Percentiles rank a stretch among this genome's conserved stretches.
Evolutionary conservation across 1,140 invertebrate species (phyloP).

Genomic region (Teleopsis dalmanni): DNA sequence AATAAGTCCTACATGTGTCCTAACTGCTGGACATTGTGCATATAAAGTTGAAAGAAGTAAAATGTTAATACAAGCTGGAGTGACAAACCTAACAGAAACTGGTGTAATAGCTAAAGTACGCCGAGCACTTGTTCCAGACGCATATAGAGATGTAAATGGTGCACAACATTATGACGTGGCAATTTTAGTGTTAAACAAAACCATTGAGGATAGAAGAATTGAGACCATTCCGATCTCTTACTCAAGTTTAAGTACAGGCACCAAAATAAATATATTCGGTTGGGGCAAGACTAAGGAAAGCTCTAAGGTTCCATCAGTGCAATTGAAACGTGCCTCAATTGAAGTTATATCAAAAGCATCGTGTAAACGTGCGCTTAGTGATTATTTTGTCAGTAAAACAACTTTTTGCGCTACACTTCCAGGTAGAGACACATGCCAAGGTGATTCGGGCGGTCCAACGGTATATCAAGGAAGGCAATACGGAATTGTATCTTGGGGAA

Average conservation of each 20-base stretch:
- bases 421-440: slow-evolving; percentile 48
- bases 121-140: slow-evolving; percentile 1
- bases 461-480: slow-evolving; percentile 47
- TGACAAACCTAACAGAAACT: slow-evolving; percentile 17
- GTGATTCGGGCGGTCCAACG: slow-evolving; percentile 60
- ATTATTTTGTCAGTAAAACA: slow-evolving; percentile 13
- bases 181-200: slow-evolving; percentile 17
- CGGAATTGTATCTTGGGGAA: slow-evolving; percentile 56
- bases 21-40: slow-evolving; percentile 26
- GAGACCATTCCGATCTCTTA: slow-evolving; percentile 14
- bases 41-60: slow-evolving; percentile 15
- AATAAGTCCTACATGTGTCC: slow-evolving; percentile 23
- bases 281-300: slow-evolving; percentile 29
- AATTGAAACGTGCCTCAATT: slow-evolving; percentile 24
- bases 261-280: slow-evolving; percentile 26
- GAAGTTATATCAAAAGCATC: slow-evolving; percentile 16
- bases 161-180: slow-evolving; percentile 22
- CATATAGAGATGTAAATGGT: not conserved
- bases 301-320: slow-evolving; percentile 14
- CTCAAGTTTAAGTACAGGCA: slow-evolving; percentile 10
- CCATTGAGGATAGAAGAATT: slow-evolving; percentile 13
- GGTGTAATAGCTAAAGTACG: slow-evolving; percentile 16
- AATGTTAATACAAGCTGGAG: slow-evolving; percentile 23
- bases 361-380: slow-evolving; percentile 22
- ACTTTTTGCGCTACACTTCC: slow-evolving; percentile 34